phyloP scores from a whole-genome alignment of 2,888 invertebrate genomes.

The Boloria selene region DNA sequence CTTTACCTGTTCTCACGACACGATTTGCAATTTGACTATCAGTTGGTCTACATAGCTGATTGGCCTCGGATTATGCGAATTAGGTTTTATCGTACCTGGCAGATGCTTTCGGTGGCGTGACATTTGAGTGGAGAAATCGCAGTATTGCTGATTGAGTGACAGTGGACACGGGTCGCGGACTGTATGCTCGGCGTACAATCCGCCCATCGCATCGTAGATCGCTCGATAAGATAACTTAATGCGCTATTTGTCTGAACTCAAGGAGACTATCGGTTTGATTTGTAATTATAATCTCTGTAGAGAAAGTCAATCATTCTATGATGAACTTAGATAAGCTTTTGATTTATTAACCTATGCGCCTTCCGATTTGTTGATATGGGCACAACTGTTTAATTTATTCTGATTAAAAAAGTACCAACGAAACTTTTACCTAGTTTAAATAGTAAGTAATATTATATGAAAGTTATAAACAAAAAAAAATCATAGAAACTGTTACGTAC shows the following conservation, averaged over 20 bases:
- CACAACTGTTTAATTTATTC: neutral
- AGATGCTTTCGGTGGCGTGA: constrained; percentile 66
- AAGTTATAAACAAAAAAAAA: too few species aligned
- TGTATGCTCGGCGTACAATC: constrained; percentile 63
- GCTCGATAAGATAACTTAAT: constrained; percentile 67
- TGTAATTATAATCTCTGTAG: constrained; percentile 69
- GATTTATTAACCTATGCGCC: constrained; percentile 39
- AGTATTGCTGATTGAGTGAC: constrained; percentile 63
- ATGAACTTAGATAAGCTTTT: constrained; percentile 48
- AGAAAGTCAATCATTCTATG: constrained; percentile 76
- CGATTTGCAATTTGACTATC: constrained; percentile 69
- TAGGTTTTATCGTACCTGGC: constrained; percentile 60
- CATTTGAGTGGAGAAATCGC: constrained; percentile 71
- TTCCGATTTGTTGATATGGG: constrained; percentile 19
- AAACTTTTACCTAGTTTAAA: too few species aligned
- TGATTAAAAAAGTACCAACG: neutral
- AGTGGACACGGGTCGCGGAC: constrained; percentile 62
- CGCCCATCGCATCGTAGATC: constrained; percentile 58
- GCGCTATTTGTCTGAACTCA: constrained; percentile 64
- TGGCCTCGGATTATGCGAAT: constrained; percentile 75
- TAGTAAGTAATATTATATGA: too few species aligned
- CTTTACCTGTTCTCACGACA: constrained; percentile 79
- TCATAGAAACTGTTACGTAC: neutral
- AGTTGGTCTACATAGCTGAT: constrained; percentile 79
- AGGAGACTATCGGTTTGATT: constrained; percentile 63